Evolutionary conservation across 2,888 invertebrate genomes (phyloP).

Genomic region (Agrypnus murinus): DNA sequence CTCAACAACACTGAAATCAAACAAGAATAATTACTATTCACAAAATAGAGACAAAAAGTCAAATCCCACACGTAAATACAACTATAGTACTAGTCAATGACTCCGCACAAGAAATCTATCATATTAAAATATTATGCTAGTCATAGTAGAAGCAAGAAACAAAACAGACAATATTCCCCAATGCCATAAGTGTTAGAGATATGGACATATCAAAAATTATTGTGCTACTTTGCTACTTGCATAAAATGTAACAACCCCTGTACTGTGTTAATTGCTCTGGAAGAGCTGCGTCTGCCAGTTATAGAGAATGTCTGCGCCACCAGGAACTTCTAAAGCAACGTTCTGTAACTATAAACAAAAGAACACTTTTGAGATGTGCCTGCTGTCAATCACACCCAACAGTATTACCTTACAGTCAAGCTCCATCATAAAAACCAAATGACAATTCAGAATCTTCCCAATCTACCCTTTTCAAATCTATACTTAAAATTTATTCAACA

Average conservation of each 20-base stretch:
- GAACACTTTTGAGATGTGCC: background rate
- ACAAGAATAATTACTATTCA: background rate
- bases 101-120: too few relatives aligned
- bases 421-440: background rate
- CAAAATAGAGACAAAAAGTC: too few relatives aligned
- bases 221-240: background rate
- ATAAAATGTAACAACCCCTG: too few relatives aligned
- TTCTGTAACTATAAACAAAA: background rate
- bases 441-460: too few relatives aligned
- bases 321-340: background rate
- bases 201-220: background rate
- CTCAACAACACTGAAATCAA: background rate
- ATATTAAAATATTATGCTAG: too few relatives aligned
- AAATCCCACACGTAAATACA: too few relatives aligned
- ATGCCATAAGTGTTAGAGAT: too few relatives aligned
- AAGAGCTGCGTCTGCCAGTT: background rate
- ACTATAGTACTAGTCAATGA: too few relatives aligned
- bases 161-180: too few relatives aligned
- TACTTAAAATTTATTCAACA: too few relatives aligned
- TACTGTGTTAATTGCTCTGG: conserved; percentile 2
- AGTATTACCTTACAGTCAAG: background rate
- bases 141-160: too few relatives aligned
- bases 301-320: background rate
- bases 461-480: too few relatives aligned
- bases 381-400: background rate